phyloP scores from a whole-genome alignment of 2,888 invertebrate genomes.

The Yponomeuta malinellus region DNA sequence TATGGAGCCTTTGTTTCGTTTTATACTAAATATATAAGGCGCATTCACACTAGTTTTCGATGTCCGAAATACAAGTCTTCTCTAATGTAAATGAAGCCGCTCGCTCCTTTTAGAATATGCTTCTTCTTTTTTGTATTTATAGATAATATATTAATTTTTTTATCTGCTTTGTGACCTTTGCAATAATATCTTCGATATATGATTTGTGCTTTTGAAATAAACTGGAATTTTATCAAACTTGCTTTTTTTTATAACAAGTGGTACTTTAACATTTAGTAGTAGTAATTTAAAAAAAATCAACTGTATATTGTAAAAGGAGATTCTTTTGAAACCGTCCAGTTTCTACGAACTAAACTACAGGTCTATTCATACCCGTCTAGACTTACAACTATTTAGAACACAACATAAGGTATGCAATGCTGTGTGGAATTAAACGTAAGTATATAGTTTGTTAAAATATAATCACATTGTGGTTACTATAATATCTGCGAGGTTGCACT shows the following conservation, averaged over 20 bases:
- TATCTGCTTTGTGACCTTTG: conserved; percentile 52
- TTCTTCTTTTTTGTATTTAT: conserved; percentile 1
- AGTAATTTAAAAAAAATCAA: conserved; percentile 12
- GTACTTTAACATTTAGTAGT: conserved; percentile 21
- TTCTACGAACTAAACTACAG: conserved; percentile 22
- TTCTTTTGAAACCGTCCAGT: conserved; percentile 29
- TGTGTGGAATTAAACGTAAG: conserved; percentile 59
- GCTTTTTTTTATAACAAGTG: conserved; percentile 7
- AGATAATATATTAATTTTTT: neutral
- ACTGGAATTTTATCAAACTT: neutral
- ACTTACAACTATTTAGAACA: conserved; percentile 51
- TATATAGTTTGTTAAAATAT: conserved; percentile 41
- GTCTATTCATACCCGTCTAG: conserved; percentile 52
- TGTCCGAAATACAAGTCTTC: conserved; percentile 50
- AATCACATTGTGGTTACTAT: conserved; percentile 44
- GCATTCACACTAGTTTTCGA: conserved; percentile 68
- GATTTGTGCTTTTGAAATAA: conserved; percentile 20
- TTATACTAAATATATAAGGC: conserved; percentile 40
- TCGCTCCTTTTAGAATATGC: conserved; percentile 61
- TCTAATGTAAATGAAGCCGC: conserved; percentile 63
- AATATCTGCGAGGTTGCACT: conserved; percentile 65
- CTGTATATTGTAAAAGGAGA: conserved; percentile 57
- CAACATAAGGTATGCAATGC: conserved; percentile 51
- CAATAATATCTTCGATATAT: conserved; percentile 19
- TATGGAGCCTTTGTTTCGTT: conserved; percentile 35